These are phyloP conservation scores for Premnoplex brunnescens DNA, from an alignment of 2,797 vertebrate species.

Conservation along the genomic window DNA sequence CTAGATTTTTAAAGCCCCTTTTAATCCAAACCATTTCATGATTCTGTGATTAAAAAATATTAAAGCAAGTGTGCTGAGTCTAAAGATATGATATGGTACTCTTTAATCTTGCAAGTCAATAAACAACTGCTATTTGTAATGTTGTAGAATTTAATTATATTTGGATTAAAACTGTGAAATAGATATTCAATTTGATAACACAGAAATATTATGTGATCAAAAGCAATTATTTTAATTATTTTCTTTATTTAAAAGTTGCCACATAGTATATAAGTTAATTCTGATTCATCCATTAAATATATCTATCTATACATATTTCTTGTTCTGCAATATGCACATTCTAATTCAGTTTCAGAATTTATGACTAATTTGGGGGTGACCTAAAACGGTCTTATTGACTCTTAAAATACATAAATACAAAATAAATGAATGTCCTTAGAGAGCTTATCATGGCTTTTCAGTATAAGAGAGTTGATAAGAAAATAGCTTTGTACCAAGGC, in stretches of 20 bases:
- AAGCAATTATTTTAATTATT: not conserved
- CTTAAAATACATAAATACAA: not conserved
- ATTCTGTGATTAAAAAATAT: not conserved
- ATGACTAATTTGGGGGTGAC: not conserved
- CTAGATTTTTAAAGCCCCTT: not conserved
- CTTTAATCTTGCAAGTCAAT: not conserved
- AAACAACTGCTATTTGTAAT: not conserved
- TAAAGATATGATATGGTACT: not conserved
- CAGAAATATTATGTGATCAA: not conserved
- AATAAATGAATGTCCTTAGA: not conserved
- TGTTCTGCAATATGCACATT: fast-evolving
- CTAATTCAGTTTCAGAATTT: not conserved
- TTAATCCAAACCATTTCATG: not conserved
- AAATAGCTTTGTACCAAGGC: not conserved
- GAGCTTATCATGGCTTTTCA: not conserved
- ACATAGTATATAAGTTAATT: not conserved
- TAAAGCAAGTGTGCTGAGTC: not conserved
- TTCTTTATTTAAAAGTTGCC: not conserved
- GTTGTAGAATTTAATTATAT: not conserved
- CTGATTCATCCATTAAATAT: not conserved
- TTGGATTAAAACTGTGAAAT: not conserved
- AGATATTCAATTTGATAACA: not conserved
- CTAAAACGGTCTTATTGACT: not conserved
- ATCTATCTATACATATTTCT: not conserved
- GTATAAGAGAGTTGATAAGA: not conserved